Evolutionary conservation across 2,113 vertebrate species (phyloP).

Genomic region (Bubalus kerabau): DNA sequence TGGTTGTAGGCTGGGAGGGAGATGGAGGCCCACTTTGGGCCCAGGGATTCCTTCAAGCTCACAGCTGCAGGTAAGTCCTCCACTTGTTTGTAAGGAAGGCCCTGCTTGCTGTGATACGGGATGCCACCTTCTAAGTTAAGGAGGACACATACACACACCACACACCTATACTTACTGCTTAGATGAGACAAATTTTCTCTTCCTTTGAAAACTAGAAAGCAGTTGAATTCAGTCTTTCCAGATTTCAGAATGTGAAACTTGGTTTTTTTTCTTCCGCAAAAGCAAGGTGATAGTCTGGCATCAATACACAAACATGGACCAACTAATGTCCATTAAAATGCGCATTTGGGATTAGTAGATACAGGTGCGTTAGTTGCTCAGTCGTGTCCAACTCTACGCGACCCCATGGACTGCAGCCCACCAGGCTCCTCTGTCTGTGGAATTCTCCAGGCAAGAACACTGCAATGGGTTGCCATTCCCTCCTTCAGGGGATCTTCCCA

Average conservation of each 20-base stretch:
- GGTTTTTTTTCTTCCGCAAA: neutral
- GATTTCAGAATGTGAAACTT: neutral
- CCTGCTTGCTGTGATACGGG: fast-evolving
- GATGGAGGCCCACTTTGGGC: neutral
- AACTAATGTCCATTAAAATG: neutral
- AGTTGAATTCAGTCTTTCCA: neutral
- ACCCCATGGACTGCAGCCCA: neutral
- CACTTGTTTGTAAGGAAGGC: neutral
- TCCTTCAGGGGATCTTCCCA: neutral
- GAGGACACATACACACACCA: neutral
- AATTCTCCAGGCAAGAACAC: neutral
- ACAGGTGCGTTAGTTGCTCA: neutral
- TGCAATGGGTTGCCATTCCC: neutral
- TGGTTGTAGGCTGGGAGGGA: neutral
- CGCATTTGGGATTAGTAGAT: neutral
- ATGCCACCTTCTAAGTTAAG: neutral
- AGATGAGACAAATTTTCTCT: neutral
- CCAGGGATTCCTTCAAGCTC: neutral
- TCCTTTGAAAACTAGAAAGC: neutral
- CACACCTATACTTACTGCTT: neutral
- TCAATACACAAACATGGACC: neutral
- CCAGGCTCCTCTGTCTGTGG: neutral
- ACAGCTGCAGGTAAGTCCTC: neutral
- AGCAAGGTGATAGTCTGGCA: neutral
- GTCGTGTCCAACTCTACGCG: neutral